A percentile compares a stretch with the other conserved stretches of the same genome.
These are phyloP conservation scores for Idris sp. DNA, from an alignment of 1,140 invertebrate genomes.

Conservation along the genomic window DNA sequence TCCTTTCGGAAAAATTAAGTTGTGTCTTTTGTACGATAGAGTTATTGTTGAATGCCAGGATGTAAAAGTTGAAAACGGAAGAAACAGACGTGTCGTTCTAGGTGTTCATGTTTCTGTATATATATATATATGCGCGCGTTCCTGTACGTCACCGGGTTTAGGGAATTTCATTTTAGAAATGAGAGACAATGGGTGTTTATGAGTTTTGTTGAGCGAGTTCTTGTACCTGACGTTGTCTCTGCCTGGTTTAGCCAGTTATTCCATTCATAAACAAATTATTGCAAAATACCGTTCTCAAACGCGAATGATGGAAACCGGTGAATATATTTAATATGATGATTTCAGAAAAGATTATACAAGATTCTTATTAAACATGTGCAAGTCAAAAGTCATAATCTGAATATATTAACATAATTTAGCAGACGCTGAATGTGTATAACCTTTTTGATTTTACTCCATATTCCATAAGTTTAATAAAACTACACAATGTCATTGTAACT, in stretches of 20 bases:
- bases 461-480: no score
- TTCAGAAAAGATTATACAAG: constrained; percentile 37
- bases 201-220: constrained; percentile 48
- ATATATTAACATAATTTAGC: no score
- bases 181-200: constrained; percentile 47
- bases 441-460: no score
- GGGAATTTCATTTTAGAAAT: constrained; percentile 36
- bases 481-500: no score
- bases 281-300: constrained; percentile 45
- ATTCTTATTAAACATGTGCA: no score
- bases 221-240: constrained; percentile 49
- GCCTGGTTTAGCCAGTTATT: constrained; percentile 31
- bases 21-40: constrained; percentile 39
- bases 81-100: constrained; percentile 41
- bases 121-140: not conserved
- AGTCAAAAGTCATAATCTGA: no score
- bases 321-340: constrained; percentile 45
- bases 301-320: constrained; percentile 25
- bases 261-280: constrained; percentile 57
- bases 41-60: constrained; percentile 43
- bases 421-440: no score
- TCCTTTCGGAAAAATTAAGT: constrained; percentile 44
- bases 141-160: constrained; percentile 19
- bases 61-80: constrained; percentile 46
- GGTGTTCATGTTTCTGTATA: no score